Percentiles rank a stretch among this genome's conserved stretches.
phyloP scores from a whole-genome alignment of 2,888 invertebrate species.

The Apamea crenata region DNA sequence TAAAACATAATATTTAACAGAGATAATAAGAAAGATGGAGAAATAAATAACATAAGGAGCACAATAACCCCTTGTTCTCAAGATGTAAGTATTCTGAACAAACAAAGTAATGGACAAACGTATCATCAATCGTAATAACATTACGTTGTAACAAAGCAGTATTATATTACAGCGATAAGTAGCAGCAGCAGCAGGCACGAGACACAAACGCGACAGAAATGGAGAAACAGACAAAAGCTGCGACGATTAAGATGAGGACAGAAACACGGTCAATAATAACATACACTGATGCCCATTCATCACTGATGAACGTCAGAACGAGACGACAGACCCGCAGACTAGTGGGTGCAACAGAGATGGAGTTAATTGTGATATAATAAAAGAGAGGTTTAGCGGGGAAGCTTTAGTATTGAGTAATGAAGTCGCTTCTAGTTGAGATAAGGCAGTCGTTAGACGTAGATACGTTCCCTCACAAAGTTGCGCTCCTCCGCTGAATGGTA shows the following conservation, averaged over 20 bases:
- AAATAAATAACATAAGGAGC: constrained; percentile 22
- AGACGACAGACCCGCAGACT: constrained; percentile 30
- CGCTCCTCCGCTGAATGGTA: constrained; percentile 42
- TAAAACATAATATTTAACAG: constrained; percentile 28
- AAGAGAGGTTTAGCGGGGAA: constrained; percentile 70
- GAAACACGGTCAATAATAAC: constrained; percentile 74
- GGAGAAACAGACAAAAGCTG: constrained; percentile 65
- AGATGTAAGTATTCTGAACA: constrained; percentile 47
- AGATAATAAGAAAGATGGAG: constrained; percentile 24
- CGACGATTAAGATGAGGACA: constrained; percentile 67
- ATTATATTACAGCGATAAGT: constrained; percentile 63
- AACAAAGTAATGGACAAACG: constrained; percentile 51
- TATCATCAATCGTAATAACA: constrained; percentile 67
- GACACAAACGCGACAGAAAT: constrained; percentile 44
- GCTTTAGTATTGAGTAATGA: constrained; percentile 70
- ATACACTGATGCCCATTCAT: constrained; percentile 76
- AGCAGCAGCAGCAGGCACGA: constrained; percentile 48
- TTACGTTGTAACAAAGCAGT: constrained; percentile 59
- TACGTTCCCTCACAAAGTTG: constrained; percentile 53
- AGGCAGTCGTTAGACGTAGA: constrained; percentile 44
- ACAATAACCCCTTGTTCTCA: constrained; percentile 46
- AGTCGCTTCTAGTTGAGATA: constrained; percentile 65
- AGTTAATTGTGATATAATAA: constrained; percentile 73
- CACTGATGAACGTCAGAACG: constrained; percentile 68
- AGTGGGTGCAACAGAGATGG: constrained; percentile 55